phyloP scores from a whole-genome alignment of 2,888 invertebrate species.

The Ophonus ardosiacus region DNA sequence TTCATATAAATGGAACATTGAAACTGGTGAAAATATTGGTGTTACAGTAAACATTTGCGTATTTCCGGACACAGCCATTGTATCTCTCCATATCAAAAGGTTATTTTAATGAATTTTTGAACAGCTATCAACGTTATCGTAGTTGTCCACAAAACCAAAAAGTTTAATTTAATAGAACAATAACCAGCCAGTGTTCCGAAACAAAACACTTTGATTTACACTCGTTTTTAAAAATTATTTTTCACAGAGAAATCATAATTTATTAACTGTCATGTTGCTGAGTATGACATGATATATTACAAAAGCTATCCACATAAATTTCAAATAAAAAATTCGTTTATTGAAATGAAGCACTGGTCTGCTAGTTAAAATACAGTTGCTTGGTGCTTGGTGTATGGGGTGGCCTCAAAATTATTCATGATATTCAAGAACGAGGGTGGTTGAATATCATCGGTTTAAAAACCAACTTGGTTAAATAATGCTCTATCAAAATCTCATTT shows the following conservation, averaged over 20 bases:
- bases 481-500: too few relatives aligned
- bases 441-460: not conserved
- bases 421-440: slow-evolving; percentile 47
- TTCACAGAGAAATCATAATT: slow-evolving; percentile 39
- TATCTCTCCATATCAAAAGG: not conserved
- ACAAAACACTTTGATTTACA: slow-evolving; percentile 46
- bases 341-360: slow-evolving; percentile 27
- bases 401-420: slow-evolving; percentile 52
- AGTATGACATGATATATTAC: slow-evolving; percentile 56
- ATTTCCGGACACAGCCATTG: not conserved
- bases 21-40: not conserved
- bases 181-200: slow-evolving; percentile 8
- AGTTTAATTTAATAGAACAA: slow-evolving; percentile 31
- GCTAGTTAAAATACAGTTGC: slow-evolving; percentile 5
- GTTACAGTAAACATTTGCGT: not conserved
- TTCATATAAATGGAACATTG: not conserved
- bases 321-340: slow-evolving; percentile 47
- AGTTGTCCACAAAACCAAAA: slow-evolving; percentile 11
- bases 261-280: slow-evolving; percentile 34
- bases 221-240: slow-evolving; percentile 41
- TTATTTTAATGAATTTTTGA: slow-evolving; percentile 23
- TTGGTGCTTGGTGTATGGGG: not conserved
- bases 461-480: too few relatives aligned
- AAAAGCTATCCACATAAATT: slow-evolving; percentile 50
- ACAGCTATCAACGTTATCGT: slow-evolving; percentile 38